Base-by-base conservation (phyloP, 1,140 invertebrate genomes). In the Euwallacea fornicatus region DNA sequence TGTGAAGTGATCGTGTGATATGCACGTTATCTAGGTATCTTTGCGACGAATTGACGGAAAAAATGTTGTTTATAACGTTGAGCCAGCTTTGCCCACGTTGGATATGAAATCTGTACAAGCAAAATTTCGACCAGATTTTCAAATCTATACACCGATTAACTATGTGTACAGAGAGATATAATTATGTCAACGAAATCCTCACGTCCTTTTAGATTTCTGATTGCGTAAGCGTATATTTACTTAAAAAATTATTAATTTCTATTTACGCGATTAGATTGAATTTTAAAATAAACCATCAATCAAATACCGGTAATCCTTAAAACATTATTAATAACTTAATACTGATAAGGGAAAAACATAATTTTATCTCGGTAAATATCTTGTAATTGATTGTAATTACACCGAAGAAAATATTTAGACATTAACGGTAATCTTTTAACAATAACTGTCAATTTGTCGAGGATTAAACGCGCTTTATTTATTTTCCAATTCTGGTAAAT, bases 361-460 rank as follows among this genome's bases (percentile, higher is more conserved):
- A 41, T 47, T 61, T 69, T 69, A 69, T 69, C 66, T 13, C 41
- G 9, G 11, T 6, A 64, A 46, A 46, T 43, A 66, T 66, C 66
- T 61, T 69, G 66, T 69, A 69, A 69, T 69, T 60, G 56, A 50
- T 56, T 62, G 21, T 69, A 69, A 69, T 69, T 69, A 69, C 66
- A 69, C 10, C 46, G 53, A 15, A 55, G 21, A 66, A 56, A 66
- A 66, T 66, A 65, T 53, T 66, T 66, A 56, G 54, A 56, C 54
- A 56, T 66, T 66, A 56, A 66, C 50, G 33, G 64, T 66, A 66
- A 66, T 66, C 64, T 42, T 66, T 11, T 43, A 66, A 55, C 53
- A 66, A 66, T 58, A 56, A 66, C 56, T 66, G 64, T 56, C 64
- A 58, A 66, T 66, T 66, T 66, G n/a, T n/a, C 53, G 41, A 42